phyloP scores from a whole-genome alignment of 2,113 vertebrate genomes.

The Ceyx melanurus region DNA sequence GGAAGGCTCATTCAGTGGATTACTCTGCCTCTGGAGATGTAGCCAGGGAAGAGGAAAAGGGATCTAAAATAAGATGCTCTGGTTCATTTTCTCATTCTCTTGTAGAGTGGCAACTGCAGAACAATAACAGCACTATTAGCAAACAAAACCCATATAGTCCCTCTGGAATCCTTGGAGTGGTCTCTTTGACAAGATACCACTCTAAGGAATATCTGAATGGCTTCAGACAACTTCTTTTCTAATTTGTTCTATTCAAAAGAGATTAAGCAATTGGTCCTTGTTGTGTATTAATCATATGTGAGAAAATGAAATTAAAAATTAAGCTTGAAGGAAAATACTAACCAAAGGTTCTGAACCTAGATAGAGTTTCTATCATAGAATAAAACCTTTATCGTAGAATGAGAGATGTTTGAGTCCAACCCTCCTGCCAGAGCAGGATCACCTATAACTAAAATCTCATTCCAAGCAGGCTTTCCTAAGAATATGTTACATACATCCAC shows the following conservation, averaged over 20 bases:
- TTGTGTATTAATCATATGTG: not conserved
- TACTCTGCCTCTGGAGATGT: not conserved
- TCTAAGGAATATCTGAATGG: not conserved
- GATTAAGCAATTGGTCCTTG: not conserved
- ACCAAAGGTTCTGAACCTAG: not conserved
- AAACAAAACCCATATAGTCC: not conserved
- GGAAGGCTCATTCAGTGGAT: not conserved
- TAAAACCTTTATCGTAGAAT: no score
- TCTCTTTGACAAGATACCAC: not conserved
- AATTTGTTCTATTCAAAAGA: not conserved
- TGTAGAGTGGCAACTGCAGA: not conserved
- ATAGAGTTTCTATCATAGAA: no score
- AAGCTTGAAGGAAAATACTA: not conserved
- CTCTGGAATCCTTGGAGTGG: not conserved
- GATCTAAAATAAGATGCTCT: not conserved
- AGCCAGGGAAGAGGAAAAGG: not conserved
- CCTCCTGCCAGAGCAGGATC: no score
- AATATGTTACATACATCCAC: not conserved
- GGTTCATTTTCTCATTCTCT: not conserved
- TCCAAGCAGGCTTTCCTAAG: not conserved
- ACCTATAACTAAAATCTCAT: not conserved
- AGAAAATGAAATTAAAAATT: conserved; percentile 10
- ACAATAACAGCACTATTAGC: not conserved
- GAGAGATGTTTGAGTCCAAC: no score
- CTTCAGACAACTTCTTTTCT: not conserved